Percentiles rank a stretch among this genome's conserved stretches.
These are phyloP conservation scores for Microtus pennsylvanicus DNA, from an alignment of 2,113 vertebrate genomes.

Conservation along the genomic window DNA sequence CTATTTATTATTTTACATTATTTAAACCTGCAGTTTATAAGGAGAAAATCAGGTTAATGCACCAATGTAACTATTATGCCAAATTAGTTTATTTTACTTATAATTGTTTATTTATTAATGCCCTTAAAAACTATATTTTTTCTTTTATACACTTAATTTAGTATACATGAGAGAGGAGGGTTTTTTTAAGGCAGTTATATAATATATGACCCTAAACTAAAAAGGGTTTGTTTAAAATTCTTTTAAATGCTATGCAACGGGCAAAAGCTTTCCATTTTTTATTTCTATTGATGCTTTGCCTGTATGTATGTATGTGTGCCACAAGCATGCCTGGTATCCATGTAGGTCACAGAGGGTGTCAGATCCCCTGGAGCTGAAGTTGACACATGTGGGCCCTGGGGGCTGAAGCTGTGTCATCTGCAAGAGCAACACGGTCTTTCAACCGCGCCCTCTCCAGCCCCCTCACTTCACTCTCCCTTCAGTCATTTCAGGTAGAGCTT, in stretches of 20 bases:
- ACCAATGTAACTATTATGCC: background rate
- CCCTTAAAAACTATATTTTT: background rate
- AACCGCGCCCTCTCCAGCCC: background rate
- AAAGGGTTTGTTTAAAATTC: conserved; percentile 63
- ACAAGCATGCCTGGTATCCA: background rate
- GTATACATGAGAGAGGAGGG: background rate
- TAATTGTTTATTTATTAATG: background rate
- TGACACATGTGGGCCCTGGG: too few species aligned
- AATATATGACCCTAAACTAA: conserved; percentile 43
- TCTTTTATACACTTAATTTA: background rate
- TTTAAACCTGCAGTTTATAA: conserved; percentile 36
- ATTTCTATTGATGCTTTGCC: background rate
- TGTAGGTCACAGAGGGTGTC: background rate
- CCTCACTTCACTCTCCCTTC: conserved; percentile 55
- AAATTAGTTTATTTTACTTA: background rate
- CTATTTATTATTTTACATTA: conserved; percentile 40
- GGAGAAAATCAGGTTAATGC: background rate
- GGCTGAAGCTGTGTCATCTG: background rate
- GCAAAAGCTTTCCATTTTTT: background rate
- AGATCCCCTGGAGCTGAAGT: background rate
- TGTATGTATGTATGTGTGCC: background rate
- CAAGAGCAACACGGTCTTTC: background rate
- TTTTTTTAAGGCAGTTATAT: conserved; percentile 48
- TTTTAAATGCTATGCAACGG: conserved; percentile 15
- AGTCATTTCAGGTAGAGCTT: background rate